A percentile compares a stretch with the other conserved stretches of the same genome.
phyloP scores from a whole-genome alignment of 2,113 vertebrate species.

The sheep (Ovis aries) region DNA sequence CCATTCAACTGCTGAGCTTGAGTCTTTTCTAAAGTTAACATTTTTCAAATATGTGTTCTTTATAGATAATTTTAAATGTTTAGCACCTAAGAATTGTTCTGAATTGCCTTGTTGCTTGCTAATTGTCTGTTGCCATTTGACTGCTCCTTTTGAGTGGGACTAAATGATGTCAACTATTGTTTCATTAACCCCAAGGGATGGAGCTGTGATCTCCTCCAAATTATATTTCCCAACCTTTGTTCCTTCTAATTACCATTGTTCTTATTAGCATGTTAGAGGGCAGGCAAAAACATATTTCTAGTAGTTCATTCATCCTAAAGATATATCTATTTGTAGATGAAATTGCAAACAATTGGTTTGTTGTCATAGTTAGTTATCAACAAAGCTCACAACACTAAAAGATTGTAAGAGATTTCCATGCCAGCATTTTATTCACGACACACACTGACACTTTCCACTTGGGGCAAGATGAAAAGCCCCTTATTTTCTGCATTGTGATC shows the following conservation, averaged over 20 bases:
- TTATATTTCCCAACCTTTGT: conserved; percentile 33
- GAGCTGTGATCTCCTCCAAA: not conserved
- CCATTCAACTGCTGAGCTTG: not conserved
- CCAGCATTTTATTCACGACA: conserved; percentile 16
- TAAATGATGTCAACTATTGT: not conserved
- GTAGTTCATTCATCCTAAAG: not conserved
- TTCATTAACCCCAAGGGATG: not conserved
- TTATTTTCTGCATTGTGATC: conserved; percentile 65
- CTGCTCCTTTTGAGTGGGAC: not conserved
- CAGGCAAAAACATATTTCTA: not conserved
- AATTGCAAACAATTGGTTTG: conserved; percentile 6
- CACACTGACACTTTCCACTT: not conserved
- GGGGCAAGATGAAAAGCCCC: conserved; percentile 57
- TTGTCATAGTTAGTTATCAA: not conserved
- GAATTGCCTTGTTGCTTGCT: not conserved
- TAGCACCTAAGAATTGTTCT: not conserved
- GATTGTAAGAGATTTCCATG: not conserved
- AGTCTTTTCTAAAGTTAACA: not conserved
- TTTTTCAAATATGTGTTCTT: conserved; percentile 23
- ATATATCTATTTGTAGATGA: not conserved
- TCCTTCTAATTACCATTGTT: not conserved
- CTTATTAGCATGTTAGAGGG: not conserved
- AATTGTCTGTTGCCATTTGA: not conserved
- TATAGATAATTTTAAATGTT: not conserved
- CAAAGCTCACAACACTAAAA: not conserved